Percentiles rank a stretch among this genome's conserved stretches.
phyloP scores from a whole-genome alignment of 2,797 vertebrate genomes.

The Apodemus agrarius region DNA sequence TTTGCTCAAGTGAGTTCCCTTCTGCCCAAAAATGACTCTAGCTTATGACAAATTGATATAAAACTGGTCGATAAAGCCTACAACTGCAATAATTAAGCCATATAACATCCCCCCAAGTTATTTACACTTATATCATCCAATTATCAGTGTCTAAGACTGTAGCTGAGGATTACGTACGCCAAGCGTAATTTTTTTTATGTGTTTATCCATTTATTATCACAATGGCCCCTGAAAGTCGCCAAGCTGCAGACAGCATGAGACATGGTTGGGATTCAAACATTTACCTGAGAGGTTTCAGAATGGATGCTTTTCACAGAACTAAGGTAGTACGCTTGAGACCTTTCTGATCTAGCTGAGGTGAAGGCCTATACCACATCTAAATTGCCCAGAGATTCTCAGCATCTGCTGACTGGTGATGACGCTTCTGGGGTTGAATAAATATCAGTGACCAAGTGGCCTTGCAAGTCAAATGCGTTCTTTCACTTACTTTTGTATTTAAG shows the following conservation, averaged over 20 bases:
- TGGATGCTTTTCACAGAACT: neutral
- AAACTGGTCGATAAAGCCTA: neutral
- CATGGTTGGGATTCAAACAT: neutral
- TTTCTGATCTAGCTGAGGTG: constrained; percentile 17
- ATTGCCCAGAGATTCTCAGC: neutral
- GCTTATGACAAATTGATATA: neutral
- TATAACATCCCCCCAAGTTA: neutral
- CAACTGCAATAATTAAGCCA: neutral
- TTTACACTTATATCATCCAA: constrained; percentile 12
- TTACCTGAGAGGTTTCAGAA: neutral
- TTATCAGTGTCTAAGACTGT: constrained; percentile 20
- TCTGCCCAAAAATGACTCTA: neutral
- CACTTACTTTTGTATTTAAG: neutral
- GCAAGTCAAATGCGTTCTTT: neutral
- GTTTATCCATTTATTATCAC: neutral
- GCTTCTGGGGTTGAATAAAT: neutral
- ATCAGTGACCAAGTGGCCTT: neutral
- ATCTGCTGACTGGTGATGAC: neutral
- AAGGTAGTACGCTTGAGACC: neutral
- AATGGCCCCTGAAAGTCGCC: neutral
- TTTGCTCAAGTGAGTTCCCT: neutral
- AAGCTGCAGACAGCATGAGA: neutral
- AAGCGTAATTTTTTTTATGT: constrained; percentile 27
- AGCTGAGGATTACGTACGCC: neutral
- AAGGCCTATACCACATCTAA: constrained; percentile 26